Evolutionary conservation across 2,888 invertebrate species (phyloP), one percentile per base, ranked within the genome.

Genomic region (Sesamia inferens): DNA sequence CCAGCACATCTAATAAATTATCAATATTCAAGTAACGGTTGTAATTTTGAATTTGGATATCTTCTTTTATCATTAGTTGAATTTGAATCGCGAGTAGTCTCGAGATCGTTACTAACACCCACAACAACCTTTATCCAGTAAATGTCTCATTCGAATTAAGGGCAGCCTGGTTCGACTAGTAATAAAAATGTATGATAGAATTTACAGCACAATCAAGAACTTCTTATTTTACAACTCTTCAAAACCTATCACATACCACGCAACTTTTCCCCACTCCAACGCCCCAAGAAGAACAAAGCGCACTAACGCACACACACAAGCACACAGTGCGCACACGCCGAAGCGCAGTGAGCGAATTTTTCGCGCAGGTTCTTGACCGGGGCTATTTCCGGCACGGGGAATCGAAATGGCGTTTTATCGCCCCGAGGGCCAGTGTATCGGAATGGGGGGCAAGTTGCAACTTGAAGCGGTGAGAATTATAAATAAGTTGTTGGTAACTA

Each of bases 341-440:
- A 11, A 77, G 69, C 24, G 61, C 76, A 78, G 88, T 77, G 82
- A 86, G 90, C 84, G 82, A 86, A 90, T 88, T 91, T 92, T 92
- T 89, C 89, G 90, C 89, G 82, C 89, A 90, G 93, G 93, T 93
- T 88, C 92, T 90, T 93, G 94, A 94, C 94, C 92, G 92, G 79
- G 76, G 92, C 92, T 93, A 93, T 94, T 93, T 94, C 93, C 93
- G 93, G 89, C 86, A 68, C 90, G 88, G 89, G 55, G 91, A 90
- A 91, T 92, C 92, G 92, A 93, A 92, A 89, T 86, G 86, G 78
- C 87, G 90, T 89, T 92, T 92, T 90, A 92, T 90, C 89, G 90
- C 89, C 86, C 82, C 87, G 85, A 86, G 90, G 88, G 62, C 62
- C 79, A 79, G 76, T 78, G 76, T 83, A 81, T 85, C 70, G 85